phyloP scores from a whole-genome alignment of 2,888 invertebrate genomes.

The Brachylomia viminalis region DNA sequence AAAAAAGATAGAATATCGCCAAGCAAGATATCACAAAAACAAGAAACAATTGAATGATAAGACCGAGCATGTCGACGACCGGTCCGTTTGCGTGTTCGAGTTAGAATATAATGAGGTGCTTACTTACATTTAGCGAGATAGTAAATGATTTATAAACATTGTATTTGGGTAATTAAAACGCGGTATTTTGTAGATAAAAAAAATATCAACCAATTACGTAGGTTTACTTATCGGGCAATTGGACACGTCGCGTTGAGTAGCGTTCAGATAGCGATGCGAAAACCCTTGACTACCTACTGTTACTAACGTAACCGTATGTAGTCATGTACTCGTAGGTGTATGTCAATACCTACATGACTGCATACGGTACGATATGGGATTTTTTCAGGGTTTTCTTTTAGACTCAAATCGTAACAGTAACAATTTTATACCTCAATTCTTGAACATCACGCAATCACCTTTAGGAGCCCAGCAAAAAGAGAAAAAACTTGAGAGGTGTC shows the following conservation, averaged over 20 bases:
- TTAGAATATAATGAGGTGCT: constrained; percentile 19
- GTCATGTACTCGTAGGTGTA: too few species aligned
- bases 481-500: too few species aligned
- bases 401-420: background rate
- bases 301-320: background rate
- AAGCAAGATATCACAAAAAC: constrained; percentile 65
- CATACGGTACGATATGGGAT: too few species aligned
- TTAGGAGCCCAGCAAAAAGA: too few species aligned
- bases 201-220: constrained; percentile 23
- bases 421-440: too few species aligned
- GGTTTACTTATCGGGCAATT: background rate
- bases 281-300: background rate
- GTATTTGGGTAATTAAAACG: constrained; percentile 1
- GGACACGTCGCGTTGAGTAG: background rate
- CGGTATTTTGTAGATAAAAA: constrained; percentile 27
- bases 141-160: constrained; percentile 1
- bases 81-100: constrained; percentile 19
- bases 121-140: background rate
- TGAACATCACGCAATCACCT: too few species aligned
- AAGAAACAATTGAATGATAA: constrained; percentile 61
- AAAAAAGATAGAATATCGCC: constrained; percentile 70
- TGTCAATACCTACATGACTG: too few species aligned
- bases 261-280: constrained; percentile 1
- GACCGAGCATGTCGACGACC: constrained; percentile 57
- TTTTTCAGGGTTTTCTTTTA: background rate